A percentile compares a stretch with the other conserved stretches of the same genome.
Evolutionary conservation across 1,140 invertebrate genomes (phyloP).

Genomic region (Ooceraea biroi): DNA sequence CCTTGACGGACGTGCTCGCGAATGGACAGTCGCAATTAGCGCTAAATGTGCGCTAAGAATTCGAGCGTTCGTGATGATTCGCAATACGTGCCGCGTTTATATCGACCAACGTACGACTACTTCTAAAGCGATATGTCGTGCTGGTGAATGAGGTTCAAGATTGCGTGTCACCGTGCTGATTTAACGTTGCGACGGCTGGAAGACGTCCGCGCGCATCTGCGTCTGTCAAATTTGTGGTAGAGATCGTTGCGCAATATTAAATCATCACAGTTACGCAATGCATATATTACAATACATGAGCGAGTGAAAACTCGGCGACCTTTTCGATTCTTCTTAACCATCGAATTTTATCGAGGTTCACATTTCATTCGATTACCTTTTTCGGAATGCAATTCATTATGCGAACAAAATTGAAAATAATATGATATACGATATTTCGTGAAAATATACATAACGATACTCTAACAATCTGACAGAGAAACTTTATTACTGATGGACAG

Average conservation of each 20-base stretch:
- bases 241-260: slow-evolving; percentile 39
- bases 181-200: slow-evolving; percentile 1
- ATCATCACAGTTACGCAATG: neutral
- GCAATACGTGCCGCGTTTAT: slow-evolving; percentile 11
- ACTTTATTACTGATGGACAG: neutral
- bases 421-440: neutral
- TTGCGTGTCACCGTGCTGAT: neutral
- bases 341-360: neutral
- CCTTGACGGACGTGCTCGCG: neutral
- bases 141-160: neutral
- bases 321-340: neutral
- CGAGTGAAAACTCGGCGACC: slow-evolving; percentile 18
- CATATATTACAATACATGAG: slow-evolving; percentile 22
- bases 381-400: neutral
- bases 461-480: neutral
- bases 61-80: slow-evolving; percentile 28
- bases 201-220: neutral
- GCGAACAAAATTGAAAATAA: neutral
- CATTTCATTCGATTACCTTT: neutral
- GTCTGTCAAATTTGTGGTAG: neutral
- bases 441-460: neutral
- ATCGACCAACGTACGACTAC: slow-evolving; percentile 14
- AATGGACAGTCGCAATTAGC: slow-evolving; percentile 24
- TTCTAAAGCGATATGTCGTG: slow-evolving; percentile 56
- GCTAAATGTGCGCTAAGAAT: slow-evolving; percentile 49